phyloP scores from a whole-genome alignment of 2,888 invertebrate genomes.

The Alloscopus bannaensis region DNA sequence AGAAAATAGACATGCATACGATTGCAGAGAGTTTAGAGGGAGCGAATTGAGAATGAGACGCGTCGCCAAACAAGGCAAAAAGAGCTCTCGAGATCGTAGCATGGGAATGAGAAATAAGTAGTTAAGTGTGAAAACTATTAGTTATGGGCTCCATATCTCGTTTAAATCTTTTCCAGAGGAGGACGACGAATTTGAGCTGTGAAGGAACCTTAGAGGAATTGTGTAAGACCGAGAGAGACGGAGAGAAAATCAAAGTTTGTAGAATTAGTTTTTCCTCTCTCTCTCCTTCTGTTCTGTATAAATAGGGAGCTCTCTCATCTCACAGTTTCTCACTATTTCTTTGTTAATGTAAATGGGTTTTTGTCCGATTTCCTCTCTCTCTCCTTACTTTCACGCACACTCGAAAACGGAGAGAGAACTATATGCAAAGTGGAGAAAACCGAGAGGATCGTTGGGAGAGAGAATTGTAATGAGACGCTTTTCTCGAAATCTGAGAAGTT shows the following conservation, averaged over 20 bases:
- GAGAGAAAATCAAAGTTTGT: constrained; percentile 15
- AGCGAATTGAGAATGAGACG: neutral
- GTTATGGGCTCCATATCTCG: constrained; percentile 19
- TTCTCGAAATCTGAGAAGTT: neutral
- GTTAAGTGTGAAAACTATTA: constrained; percentile 38
- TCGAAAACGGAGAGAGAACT: neutral
- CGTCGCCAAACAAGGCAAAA: constrained; percentile 6
- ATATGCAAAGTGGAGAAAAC: no score
- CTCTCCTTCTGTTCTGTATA: neutral
- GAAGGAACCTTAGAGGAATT: no score
- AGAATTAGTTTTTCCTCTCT: neutral
- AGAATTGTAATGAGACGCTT: neutral
- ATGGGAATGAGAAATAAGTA: neutral
- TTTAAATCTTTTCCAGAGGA: constrained; percentile 19
- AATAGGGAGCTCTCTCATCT: neutral
- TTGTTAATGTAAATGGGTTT: constrained; percentile 11
- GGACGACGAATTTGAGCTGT: no score
- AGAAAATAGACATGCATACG: no score
- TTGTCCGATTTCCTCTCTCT: constrained; percentile 1
- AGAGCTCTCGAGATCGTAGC: neutral
- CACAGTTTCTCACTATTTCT: neutral
- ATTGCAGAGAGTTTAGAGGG: neutral
- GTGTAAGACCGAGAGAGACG: neutral
- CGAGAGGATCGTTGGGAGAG: no score
- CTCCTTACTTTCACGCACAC: neutral